Evolutionary conservation across 2,797 vertebrate species (phyloP).

Genomic region (Astyanax mexicanus): DNA sequence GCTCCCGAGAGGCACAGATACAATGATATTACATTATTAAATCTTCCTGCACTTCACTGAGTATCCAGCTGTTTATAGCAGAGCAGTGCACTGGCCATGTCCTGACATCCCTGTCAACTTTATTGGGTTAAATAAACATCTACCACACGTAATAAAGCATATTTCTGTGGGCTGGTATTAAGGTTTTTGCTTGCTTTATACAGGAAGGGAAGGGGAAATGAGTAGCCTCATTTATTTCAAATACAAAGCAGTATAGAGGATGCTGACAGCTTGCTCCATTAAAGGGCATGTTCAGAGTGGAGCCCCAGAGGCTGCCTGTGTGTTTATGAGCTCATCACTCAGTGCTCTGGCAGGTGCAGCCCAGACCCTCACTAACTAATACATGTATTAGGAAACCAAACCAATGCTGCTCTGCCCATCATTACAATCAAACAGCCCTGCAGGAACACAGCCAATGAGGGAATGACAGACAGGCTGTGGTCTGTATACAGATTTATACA

Average conservation of each 20-base stretch:
- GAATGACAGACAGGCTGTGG: background rate
- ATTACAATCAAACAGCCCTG: background rate
- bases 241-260: background rate
- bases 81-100: background rate
- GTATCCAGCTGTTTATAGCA: background rate
- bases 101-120: background rate
- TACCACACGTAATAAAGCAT: constrained; percentile 20
- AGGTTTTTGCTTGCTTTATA: constrained; percentile 8
- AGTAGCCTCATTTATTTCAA: constrained; percentile 9
- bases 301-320: constrained; percentile 14
- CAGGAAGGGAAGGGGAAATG: background rate
- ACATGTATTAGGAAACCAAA: constrained; percentile 23
- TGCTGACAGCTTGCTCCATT: constrained; percentile 29
- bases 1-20: background rate
- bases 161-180: constrained; percentile 7
- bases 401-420: background rate
- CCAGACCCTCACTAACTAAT: constrained; percentile 18
- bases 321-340: constrained; percentile 42
- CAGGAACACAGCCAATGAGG: background rate
- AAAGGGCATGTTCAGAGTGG: constrained; percentile 24
- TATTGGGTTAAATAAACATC: constrained; percentile 9
- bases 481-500: constrained; percentile 2
- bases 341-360: background rate
- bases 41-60: background rate
- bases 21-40: background rate